Percentiles rank a stretch among this genome's conserved stretches.
Evolutionary conservation across 2,797 vertebrate species (phyloP).

Genomic region (Gymnothorax javanicus): DNA sequence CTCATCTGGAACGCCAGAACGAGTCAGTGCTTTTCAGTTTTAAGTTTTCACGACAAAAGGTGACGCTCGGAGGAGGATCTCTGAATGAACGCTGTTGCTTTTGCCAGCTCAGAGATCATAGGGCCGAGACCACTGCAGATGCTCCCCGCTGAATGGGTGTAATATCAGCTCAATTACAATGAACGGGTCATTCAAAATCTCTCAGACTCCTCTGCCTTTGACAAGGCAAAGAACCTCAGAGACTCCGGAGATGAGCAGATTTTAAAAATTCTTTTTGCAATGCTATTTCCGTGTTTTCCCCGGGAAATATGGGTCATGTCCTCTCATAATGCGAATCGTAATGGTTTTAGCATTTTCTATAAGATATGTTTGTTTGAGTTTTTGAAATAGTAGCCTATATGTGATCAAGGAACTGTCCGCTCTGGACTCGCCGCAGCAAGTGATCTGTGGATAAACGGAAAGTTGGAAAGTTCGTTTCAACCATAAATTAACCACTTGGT

Average conservation of each 20-base stretch:
- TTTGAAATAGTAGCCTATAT: background rate
- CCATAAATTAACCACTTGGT: background rate
- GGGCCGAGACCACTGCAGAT: slow-evolving; percentile 75
- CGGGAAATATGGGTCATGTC: background rate
- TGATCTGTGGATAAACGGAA: background rate
- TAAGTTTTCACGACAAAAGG: slow-evolving; percentile 65
- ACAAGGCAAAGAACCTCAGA: slow-evolving; percentile 54
- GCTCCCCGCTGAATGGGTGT: slow-evolving; percentile 70
- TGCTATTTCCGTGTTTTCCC: slow-evolving; percentile 5
- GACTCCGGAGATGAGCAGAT: slow-evolving; percentile 24
- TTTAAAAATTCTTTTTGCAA: slow-evolving; percentile 14
- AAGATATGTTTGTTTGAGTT: no score
- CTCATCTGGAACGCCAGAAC: slow-evolving; percentile 63
- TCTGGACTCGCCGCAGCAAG: background rate
- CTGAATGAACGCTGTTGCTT: slow-evolving; percentile 81
- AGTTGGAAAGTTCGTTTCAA: background rate
- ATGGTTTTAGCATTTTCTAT: background rate
- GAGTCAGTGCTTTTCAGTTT: slow-evolving; percentile 58
- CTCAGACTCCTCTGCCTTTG: slow-evolving; percentile 68
- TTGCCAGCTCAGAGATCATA: slow-evolving; percentile 78
- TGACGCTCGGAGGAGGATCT: slow-evolving; percentile 74
- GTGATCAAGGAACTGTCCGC: background rate
- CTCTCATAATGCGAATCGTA: background rate
- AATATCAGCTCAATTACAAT: slow-evolving; percentile 68
- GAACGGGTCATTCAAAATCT: slow-evolving; percentile 69